Conservation (phyloP, 2,113 vertebrate genomes). For the Hippocampus abdominalis region DNA sequence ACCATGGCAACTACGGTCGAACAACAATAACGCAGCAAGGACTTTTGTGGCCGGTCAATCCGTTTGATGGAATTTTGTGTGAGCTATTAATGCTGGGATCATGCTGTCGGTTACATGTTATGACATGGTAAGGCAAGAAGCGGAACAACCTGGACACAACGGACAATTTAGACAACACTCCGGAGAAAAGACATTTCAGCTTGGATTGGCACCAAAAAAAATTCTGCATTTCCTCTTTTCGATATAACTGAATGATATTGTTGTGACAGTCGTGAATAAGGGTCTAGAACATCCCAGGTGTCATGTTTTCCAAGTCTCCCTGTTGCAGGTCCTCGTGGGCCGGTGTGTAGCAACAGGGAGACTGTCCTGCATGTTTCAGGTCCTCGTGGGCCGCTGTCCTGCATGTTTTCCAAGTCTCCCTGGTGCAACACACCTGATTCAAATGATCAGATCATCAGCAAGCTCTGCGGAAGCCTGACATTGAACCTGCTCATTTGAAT, state of each 20-base stretch:
- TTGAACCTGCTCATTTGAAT: too few species aligned
- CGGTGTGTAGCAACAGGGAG: too few species aligned
- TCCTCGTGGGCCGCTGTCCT: too few species aligned
- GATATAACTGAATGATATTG: not conserved
- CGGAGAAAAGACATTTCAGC: not conserved
- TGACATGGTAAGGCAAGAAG: not conserved
- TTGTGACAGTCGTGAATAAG: too few species aligned
- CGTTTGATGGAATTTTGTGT: not conserved
- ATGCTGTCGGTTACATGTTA: not conserved
- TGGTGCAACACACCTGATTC: too few species aligned
- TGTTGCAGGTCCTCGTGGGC: too few species aligned
- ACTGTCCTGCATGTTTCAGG: too few species aligned
- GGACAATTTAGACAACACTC: not conserved
- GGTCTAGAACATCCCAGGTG: too few species aligned
- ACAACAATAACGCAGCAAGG: not conserved
- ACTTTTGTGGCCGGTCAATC: constrained; percentile 4
- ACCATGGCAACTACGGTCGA: constrained; percentile 10
- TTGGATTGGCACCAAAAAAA: not conserved
- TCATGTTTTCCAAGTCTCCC: too few species aligned
- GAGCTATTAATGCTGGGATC: not conserved
- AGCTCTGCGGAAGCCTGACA: too few species aligned
- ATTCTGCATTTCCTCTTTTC: not conserved
- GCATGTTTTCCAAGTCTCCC: too few species aligned
- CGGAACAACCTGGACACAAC: not conserved
- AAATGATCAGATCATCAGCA: too few species aligned